These are phyloP conservation scores for Cryptus armator DNA, from an alignment of 2,888 invertebrate genomes.

Conservation along the genomic window DNA sequence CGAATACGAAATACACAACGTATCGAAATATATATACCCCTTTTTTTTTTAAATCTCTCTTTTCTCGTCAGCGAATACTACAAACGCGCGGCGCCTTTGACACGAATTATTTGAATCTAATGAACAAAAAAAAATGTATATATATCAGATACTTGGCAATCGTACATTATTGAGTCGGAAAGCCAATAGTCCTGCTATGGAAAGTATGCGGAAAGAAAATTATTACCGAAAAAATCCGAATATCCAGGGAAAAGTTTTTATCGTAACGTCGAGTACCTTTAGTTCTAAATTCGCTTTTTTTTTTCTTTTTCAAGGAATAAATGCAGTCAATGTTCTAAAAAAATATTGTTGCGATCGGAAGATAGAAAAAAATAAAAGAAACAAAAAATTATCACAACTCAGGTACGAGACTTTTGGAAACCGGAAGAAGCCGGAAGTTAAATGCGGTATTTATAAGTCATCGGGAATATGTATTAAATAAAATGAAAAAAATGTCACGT, in stretches of 20 bases:
- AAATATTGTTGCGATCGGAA: background rate
- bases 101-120: background rate
- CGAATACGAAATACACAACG: constrained; percentile 36
- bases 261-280: too few species aligned
- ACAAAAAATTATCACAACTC: too few species aligned
- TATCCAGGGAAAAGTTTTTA: background rate
- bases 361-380: too few species aligned
- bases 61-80: background rate
- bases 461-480: too few species aligned
- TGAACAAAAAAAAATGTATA: background rate
- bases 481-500: too few species aligned
- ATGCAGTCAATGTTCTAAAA: background rate
- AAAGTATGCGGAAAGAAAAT: background rate
- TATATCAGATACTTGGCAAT: background rate
- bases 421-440: too few species aligned
- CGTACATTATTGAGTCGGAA: too few species aligned
- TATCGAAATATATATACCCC: constrained; percentile 39
- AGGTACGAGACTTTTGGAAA: too few species aligned
- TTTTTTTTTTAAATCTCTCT: background rate
- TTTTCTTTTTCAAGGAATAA: background rate
- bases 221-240: background rate
- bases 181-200: background rate
- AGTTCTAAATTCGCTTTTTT: background rate
- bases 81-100: background rate
- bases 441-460: too few species aligned